phyloP scores from a whole-genome alignment of 2,888 invertebrate genomes.

The Rotaria macrura region DNA sequence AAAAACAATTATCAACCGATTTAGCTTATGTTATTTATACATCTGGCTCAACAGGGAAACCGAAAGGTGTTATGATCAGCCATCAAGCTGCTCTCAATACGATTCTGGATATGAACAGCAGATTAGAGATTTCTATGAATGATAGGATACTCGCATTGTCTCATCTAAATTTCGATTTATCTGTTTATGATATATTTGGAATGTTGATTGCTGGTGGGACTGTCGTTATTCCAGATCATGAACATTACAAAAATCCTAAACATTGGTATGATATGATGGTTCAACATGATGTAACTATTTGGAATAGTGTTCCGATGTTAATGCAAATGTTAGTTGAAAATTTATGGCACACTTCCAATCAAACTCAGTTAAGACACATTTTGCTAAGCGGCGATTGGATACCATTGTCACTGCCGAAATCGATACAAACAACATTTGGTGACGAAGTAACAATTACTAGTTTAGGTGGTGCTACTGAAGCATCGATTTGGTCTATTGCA shows the following conservation, averaged over 20 bases:
- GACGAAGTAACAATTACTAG: not conserved
- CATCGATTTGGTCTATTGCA: conserved; percentile 17
- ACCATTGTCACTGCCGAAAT: not conserved
- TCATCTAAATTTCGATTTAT: conserved; percentile 15
- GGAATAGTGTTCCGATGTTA: conserved; percentile 24
- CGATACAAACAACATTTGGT: not conserved
- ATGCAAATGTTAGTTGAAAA: conserved; percentile 16
- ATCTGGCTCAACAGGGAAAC: conserved; percentile 19
- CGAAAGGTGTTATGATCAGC: conserved; percentile 26
- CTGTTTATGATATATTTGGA: conserved; percentile 22
- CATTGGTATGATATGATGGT: not conserved
- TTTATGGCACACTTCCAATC: not conserved
- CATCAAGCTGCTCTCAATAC: conserved; percentile 6
- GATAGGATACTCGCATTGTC: conserved; percentile 2
- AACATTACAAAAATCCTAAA: not conserved
- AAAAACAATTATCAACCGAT: not conserved
- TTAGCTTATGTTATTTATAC: conserved; percentile 22
- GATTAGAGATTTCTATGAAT: not conserved
- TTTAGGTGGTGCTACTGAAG: conserved; percentile 23
- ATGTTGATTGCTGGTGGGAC: not conserved
- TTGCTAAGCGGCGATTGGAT: conserved; percentile 23
- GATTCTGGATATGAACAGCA: conserved; percentile 17
- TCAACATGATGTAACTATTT: not conserved
- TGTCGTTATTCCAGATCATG: not conserved
- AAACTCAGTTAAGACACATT: not conserved